Evolutionary conservation across 2,888 invertebrate species (phyloP), one percentile per base, ranked within the genome.

Genomic region (Drosophila aldrichi): DNA sequence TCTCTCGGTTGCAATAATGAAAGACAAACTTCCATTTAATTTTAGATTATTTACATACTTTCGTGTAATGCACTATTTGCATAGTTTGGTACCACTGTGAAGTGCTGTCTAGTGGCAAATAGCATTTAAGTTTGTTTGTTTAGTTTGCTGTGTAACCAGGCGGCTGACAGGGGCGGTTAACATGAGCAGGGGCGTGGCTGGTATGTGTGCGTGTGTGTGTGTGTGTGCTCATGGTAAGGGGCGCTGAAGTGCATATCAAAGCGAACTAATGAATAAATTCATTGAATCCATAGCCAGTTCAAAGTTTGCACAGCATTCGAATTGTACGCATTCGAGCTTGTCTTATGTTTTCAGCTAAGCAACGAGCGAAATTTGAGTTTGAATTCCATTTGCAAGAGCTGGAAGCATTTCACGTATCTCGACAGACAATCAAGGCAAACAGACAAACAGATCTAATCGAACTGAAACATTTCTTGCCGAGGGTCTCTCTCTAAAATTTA

Each of bases 261-360:
- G 83, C 76, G 71, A 89, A 89, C 87, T 89, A 84, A 84, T 84
- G 83, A 84, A 84, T 84, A 84, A 87, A 84, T 89, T 84, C 83
- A 84, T 81, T 89, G 89, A 84, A 81, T 89, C 77, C 63, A 61
- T 81, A 70, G 79, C 71, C 68, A 69, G 81, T 60, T 71, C 62
- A 62, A 78, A 75, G 81, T 88, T 83, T 81, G 71, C 83, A 64
- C 60, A 86, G 81, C 87, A 72, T 86, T 84, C 67, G 83, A 77
- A 74, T 58, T 62, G 52, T 48, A 52, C 56, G 48, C 32, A 20
- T 6, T 40, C 48, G 48, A 48, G 38, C n/a, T 46, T 38, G 56
- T 49, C 63, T 67, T 71, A 67, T 74, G 69, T 70, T 63, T 64
- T 29, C 34, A 48, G 43, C 32, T 34, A 36, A 46, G 64, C 48